Evolutionary conservation across 2,888 invertebrate genomes (phyloP), one percentile per base, ranked within the genome.

Genomic region (Tanytarsus gracilentus): DNA sequence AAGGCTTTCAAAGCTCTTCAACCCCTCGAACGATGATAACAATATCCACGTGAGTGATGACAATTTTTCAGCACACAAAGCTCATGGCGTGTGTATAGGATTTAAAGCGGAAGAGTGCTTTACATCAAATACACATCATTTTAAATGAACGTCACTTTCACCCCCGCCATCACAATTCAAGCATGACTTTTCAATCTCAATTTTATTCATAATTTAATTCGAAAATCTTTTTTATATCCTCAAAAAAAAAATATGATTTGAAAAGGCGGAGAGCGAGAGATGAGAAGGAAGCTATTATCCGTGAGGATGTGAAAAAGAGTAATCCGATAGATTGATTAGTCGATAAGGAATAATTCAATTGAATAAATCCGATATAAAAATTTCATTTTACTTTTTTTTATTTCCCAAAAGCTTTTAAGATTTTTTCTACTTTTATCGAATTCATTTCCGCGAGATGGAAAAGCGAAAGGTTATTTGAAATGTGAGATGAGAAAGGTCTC

Each of bases 321-420:
- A 44, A 44, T 44, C 44, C 21, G 11, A 44, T 44, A 56, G 55
- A 40, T 53, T 53, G 53, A 56, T 40, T 56, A 56, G 55, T 27
- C 39, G 55, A 56, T 40, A 36, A 56, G 55, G 26, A 56, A 56
- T 56, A 39, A 39, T 56, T 56, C 55, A 16, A 44, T 3, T 11
- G 21, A 18, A 23, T 18, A 18, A 44, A 44, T 44, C 23, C 18
- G 44, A 44, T 44, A 23, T 21, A 11, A 23, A 23, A 18, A 18
- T 18, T 44, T 23, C 16, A 21, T 40, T 33, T 2, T 33, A 33
- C 6, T 44, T 5, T 11, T 44, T 44, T 44, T 18, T 23, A 44
- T 44, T 44, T 44, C 21, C 44, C 44, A 44, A 23, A 44, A 44
- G 33, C 33, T 33, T 33, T 33, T n/a, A 11, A 2, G 44, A 18